Evolutionary conservation across 64 coral and sea anemone species (phyloP), one percentile per base, ranked within the genome.

Genomic region (Dendrophyllia cribrosa): DNA sequence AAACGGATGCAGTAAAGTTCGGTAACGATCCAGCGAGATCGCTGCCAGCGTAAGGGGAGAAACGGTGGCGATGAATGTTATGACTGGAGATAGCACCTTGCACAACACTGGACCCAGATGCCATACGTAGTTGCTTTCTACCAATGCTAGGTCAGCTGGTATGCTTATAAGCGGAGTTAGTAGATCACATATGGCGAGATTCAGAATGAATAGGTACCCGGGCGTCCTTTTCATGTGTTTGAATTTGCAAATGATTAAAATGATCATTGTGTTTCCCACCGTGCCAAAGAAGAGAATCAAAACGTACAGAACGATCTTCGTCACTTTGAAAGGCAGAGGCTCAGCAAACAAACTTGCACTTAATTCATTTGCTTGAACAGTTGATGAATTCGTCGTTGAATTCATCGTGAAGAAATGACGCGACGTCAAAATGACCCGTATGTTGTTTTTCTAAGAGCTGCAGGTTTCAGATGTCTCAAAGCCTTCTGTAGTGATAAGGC

Each of bases 121-220:
- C 89, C 89, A 91, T 24, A 22, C 48, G 24, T 49, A 24, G 3
- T 23, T 56, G 15, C 12, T 85, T 73, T 83, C 89, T 5, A 74
- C 89, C 44, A 91, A 24, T 21, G n/a, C 55, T 16, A 91, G 14
- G 13, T 91, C 89, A 60, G 84, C 59, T n/a, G 89, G 89, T 21
- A 91, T 91, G 34, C 89, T 91, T 9, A 91, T 85, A 23, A 91
- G 25, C 7, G 89, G 89, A 24, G 69, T 91, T 1, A 91, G 43
- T 43, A 91, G 45, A 60, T 91, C 89, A 59, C 89, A 91, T 11
- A 91, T 16, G 11, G 89, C 89, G 10, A 91, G 63, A 25, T 91
- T 91, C 22, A 91, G 8, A 17, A 91, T 91, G 64, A 91, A 83
- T 7, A 91, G 60, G 71, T 91, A 66, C 5, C 90, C 72, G 0